A percentile compares a stretch with the other conserved stretches of the same genome.
These are phyloP conservation scores for Corythornis leucogaster DNA, from an alignment of 2,797 vertebrate species.

Conservation along the genomic window DNA sequence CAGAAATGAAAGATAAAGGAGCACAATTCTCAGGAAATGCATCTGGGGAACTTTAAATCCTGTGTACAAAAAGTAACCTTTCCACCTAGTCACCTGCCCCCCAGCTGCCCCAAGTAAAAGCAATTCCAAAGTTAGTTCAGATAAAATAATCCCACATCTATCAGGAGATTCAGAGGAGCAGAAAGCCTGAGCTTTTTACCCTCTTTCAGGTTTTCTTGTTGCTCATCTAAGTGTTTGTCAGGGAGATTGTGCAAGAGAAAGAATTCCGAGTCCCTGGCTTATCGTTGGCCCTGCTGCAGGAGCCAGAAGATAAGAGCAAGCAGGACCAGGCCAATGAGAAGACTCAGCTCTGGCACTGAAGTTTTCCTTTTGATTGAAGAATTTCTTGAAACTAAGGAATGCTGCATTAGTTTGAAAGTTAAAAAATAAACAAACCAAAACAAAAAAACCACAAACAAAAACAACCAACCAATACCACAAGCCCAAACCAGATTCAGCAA, in stretches of 20 bases:
- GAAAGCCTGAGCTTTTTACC: constrained; percentile 16
- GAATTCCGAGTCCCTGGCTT: neutral
- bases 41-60: constrained; percentile 4
- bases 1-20: constrained; percentile 37
- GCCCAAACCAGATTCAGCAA: neutral
- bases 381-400: neutral
- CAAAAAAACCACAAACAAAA: too few species aligned
- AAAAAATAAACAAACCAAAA: neutral
- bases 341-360: neutral
- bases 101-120: neutral
- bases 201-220: neutral
- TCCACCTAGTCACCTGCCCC: neutral
- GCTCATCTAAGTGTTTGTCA: constrained; percentile 11
- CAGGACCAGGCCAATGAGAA: neutral
- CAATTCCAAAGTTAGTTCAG: neutral
- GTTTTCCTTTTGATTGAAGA: neutral
- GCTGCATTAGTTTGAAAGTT: neutral
- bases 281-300: neutral
- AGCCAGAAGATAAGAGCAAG: constrained; percentile 16
- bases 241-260: constrained; percentile 1
- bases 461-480: neutral
- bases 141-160: neutral
- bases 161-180: neutral
- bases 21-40: neutral
- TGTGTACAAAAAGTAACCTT: neutral